Conservation (phyloP, 2,797 vertebrate species). For the Sebastiscus tertius region DNA sequence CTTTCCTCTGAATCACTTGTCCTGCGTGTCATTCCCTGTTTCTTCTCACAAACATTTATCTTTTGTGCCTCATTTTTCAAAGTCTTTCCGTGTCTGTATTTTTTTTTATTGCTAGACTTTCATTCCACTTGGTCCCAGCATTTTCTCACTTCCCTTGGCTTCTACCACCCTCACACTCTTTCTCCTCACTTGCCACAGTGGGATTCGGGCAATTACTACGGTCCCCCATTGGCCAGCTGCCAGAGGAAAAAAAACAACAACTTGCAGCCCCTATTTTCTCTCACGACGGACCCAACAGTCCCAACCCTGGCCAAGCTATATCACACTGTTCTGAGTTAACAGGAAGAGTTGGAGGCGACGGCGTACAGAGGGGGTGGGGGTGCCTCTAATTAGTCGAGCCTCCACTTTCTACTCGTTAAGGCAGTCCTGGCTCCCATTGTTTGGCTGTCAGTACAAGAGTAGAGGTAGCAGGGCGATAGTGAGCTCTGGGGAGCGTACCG, state of each 20-base stretch:
- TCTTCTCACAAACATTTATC: conserved; percentile 13
- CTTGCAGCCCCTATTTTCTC: conserved; percentile 63
- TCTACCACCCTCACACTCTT: conserved; percentile 49
- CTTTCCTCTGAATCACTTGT: conserved; percentile 32
- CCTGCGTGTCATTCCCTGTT: neutral
- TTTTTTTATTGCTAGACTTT: conserved; percentile 26
- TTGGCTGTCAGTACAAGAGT: conserved; percentile 66
- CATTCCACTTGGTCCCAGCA: conserved; percentile 39
- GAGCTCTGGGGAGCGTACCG: conserved; percentile 48
- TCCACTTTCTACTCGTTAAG: conserved; percentile 67
- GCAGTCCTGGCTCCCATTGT: conserved; percentile 69
- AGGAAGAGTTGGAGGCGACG: conserved; percentile 37
- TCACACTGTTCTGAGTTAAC: conserved; percentile 53
- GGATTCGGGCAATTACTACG: conserved; percentile 77
- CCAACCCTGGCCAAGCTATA: conserved; percentile 35
- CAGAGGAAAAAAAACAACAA: conserved; percentile 58
- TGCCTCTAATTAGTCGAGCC: conserved; percentile 74
- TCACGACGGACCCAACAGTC: conserved; percentile 40
- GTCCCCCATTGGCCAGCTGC: conserved; percentile 66
- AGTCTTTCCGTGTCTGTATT: neutral
- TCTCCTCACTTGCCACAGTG: conserved; percentile 66
- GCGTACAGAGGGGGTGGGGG: neutral
- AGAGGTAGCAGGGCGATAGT: conserved; percentile 38
- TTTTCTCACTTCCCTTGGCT: conserved; percentile 62
- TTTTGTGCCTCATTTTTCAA: conserved; percentile 23